Evolutionary conservation across 2,888 invertebrate species (phyloP).

Genomic region (Notodonta dromedarius): DNA sequence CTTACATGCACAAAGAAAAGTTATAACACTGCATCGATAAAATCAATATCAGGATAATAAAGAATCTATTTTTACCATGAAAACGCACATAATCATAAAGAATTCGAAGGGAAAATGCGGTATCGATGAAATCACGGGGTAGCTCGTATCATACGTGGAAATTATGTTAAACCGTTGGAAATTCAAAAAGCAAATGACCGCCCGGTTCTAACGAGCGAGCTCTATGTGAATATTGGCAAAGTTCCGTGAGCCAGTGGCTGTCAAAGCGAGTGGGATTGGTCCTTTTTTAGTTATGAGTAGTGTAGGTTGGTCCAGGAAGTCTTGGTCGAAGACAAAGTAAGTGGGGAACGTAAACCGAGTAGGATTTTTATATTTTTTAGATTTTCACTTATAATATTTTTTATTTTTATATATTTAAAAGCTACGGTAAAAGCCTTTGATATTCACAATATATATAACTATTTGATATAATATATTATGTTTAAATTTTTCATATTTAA

Average conservation of each 20-base stretch:
- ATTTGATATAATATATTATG: no score
- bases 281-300: constrained; percentile 5
- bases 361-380: no score
- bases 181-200: constrained; percentile 57
- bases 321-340: neutral
- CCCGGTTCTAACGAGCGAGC: constrained; percentile 47
- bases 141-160: constrained; percentile 31
- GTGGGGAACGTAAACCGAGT: no score
- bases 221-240: constrained; percentile 42
- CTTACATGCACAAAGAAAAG: no score
- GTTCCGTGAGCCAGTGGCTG: constrained; percentile 29
- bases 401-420: no score
- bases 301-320: neutral
- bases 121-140: constrained; percentile 30
- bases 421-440: no score
- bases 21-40: neutral
- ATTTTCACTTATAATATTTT: no score
- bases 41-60: constrained; percentile 8
- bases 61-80: constrained; percentile 14
- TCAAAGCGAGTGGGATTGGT: constrained; percentile 30
- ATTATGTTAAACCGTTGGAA: constrained; percentile 45
- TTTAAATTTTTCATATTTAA: no score
- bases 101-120: constrained; percentile 18
- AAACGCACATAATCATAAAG: neutral
- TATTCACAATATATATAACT: no score